These are phyloP conservation scores for Pseudorectes ferrugineus DNA, from an alignment of 2,113 vertebrate species.

Conservation along the genomic window DNA sequence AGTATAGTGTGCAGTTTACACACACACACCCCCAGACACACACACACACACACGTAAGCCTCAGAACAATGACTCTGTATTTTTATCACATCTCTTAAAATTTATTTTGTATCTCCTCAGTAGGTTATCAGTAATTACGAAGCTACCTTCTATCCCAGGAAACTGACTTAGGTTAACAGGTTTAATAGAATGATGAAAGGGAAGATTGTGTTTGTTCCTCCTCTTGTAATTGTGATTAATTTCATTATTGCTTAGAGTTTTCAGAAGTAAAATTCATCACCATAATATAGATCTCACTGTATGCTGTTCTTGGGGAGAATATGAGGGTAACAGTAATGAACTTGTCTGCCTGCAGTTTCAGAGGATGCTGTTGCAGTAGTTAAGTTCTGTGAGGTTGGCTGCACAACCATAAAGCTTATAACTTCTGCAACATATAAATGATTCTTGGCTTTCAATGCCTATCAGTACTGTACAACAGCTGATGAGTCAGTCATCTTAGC, in stretches of 20 bases:
- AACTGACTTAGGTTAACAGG: neutral
- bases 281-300: neutral
- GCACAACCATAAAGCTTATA: neutral
- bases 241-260: neutral
- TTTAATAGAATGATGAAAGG: neutral
- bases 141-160: neutral
- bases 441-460: neutral
- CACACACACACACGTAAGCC: accelerated
- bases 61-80: neutral
- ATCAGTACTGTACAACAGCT: neutral
- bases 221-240: neutral
- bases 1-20: neutral
- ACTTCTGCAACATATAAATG: neutral
- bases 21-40: accelerated
- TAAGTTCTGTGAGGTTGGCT: neutral
- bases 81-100: neutral
- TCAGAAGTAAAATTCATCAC: neutral
- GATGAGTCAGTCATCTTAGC: neutral
- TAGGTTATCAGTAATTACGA: neutral
- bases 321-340: neutral
- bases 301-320: neutral
- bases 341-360: neutral
- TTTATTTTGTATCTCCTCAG: neutral
- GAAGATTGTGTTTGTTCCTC: neutral
- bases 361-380: neutral